Evolutionary conservation across 2,113 vertebrate species (phyloP).

Genomic region (Gambusia affinis): DNA sequence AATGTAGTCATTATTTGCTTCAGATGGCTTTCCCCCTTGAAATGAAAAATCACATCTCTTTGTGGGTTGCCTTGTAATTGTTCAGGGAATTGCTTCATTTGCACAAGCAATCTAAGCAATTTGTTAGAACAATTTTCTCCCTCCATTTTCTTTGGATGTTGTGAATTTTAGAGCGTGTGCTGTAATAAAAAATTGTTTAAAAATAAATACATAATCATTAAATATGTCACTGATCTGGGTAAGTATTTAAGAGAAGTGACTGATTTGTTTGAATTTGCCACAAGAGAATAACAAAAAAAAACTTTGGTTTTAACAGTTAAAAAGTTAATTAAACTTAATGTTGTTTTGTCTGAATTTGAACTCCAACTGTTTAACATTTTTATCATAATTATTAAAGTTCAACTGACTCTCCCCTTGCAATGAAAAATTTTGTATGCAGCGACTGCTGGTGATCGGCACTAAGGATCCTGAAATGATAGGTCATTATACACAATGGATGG

Average conservation of each 20-base stretch:
- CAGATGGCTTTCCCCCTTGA: conserved; percentile 41
- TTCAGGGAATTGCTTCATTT: conserved; percentile 51
- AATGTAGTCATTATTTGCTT: conserved; percentile 51
- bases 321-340: not conserved
- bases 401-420: no score
- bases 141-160: conserved; percentile 8
- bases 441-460: no score
- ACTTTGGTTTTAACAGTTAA: not conserved
- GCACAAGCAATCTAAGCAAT: conserved; percentile 35
- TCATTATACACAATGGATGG: no score
- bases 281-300: conserved; percentile 18
- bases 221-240: not conserved
- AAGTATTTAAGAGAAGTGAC: not conserved
- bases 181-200: not conserved
- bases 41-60: conserved; percentile 42
- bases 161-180: not conserved
- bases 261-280: not conserved
- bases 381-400: no score
- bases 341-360: no score
- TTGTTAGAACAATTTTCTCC: conserved; percentile 5
- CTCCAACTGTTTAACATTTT: no score
- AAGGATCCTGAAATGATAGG: no score
- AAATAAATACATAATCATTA: conserved; percentile 1
- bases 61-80: conserved; percentile 47
- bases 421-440: no score